Evolutionary conservation across 2,113 vertebrate species (phyloP), one percentile per base, ranked within the genome.

Genomic region (Columba livia): DNA sequence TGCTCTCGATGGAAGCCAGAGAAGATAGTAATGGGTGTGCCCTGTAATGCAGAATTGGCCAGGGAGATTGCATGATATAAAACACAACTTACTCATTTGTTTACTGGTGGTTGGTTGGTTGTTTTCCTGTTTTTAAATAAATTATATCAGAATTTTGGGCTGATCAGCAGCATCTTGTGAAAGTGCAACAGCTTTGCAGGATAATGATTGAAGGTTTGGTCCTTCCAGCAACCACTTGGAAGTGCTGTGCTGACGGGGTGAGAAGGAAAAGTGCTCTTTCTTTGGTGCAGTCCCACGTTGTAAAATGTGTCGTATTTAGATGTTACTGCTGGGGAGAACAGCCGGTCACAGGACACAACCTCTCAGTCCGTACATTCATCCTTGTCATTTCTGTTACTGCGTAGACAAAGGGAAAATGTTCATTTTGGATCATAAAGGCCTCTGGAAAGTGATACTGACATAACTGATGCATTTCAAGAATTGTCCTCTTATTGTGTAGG

Each of bases 281-380:
- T 54, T 56, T 26, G 50, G 14, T 74, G 47, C 66, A 58, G 36
- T 24, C 28, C 87, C 28, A 66, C 3, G 0, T 21, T 64, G 23
- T 58, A 58, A 42, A 64, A 72, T 13, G 48, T 32, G 56, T 57
- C 18, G 1, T 25, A 5, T 26, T 40, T 20, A 44, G 20, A 4
- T 74, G 25, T 25, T 7, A 17, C 9, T 82, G 48, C 0, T 71
- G 66, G 25, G 18, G n/a, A 44, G 57, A 58, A 21, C 2, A 3
- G 9, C 9, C 1, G 2, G 12, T 60, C 34, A 15, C 34, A 15
- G 47, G 15, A 14, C 17, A 38, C 57, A 69, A 2, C 77, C 53
- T 42, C 38, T 70, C 51, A 13, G 13, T 25, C 58, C 58, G 2
- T 32, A 2, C 2, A 0, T 51, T 72, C 7, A 0, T 56, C 74